These are phyloP conservation scores for Neotoma lepida DNA, from an alignment of 2,113 vertebrate genomes.

Conservation along the genomic window DNA sequence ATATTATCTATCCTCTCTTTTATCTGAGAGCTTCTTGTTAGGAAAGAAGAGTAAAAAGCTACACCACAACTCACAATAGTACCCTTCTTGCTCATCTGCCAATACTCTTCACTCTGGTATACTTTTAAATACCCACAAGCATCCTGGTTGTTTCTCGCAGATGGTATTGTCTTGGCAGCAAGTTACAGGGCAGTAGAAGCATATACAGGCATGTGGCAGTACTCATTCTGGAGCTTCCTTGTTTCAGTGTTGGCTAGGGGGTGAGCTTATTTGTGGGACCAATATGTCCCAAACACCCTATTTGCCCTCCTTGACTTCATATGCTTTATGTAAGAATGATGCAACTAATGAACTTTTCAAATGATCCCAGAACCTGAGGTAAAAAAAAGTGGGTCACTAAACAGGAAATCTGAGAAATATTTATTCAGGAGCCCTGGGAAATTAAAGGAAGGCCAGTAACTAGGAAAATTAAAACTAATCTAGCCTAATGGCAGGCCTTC, in stretches of 20 bases:
- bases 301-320: background rate
- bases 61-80: slow-evolving; percentile 54
- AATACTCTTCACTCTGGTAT: background rate
- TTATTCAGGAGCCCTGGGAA: background rate
- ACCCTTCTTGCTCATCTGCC: slow-evolving; percentile 53
- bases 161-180: background rate
- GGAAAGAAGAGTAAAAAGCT: background rate
- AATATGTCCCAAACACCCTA: background rate
- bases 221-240: slow-evolving; percentile 33
- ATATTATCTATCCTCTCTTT: background rate
- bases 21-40: background rate
- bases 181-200: rapidly evolving
- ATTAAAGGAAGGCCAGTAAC: slow-evolving; percentile 4
- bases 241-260: background rate
- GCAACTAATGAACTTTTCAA: background rate
- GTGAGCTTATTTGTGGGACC: background rate
- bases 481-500: background rate
- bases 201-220: background rate
- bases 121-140: slow-evolving; percentile 50
- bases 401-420: background rate
- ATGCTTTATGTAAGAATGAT: background rate
- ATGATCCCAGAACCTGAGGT: background rate
- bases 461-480: slow-evolving; percentile 45
- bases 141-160: slow-evolving; percentile 26
- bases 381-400: background rate